Evolutionary conservation across 2,113 vertebrate genomes (phyloP), one percentile per base, ranked within the genome.

Genomic region (Rhynchopsitta pachyrhyncha): DNA sequence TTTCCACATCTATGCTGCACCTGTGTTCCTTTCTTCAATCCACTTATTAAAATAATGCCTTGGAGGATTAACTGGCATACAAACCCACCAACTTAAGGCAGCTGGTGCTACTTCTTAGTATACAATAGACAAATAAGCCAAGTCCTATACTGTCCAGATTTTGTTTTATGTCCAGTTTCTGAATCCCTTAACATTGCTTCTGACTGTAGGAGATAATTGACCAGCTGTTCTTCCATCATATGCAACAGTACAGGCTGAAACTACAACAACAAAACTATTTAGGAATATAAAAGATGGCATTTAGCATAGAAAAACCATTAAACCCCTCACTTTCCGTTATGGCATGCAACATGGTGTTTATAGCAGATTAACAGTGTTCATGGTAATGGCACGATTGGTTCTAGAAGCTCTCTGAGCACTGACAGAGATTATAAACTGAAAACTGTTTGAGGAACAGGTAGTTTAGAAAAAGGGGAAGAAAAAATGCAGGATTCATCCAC

Each of bases 131-230:
- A 39, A 25, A 60, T 3, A 9, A 88, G 49, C 82, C 75, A 41
- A 88, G 35, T 41, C 41, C 82, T 74, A 4, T 13, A 39, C n/a
- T 57, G 49, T 41, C 83, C 92, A 87, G 42, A 6, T 52, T 96
- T 62, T 25, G 77, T 74, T 93, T 84, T 67, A 27, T 64, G 46
- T 66, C 76, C 82, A 49, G 69, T 4, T 85, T 86, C 86, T 15
- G 52, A 44, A 60, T 50, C 84, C 92, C 86, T 71, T 78, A 75
- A 17, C 24, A 7, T 33, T 25, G 50, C 66, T 33, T 90, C 69
- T 59, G 88, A 63, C 85, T 64, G 79, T 49, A 13, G 83, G 50
- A 60, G 92, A 93, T 73, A 94, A 95, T 41, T 35, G 93, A 79
- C 77, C 91, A 93, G 60, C 81, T 94, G 63, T 29, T 82, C 88